Evolutionary conservation across 2,113 vertebrate species (phyloP), one percentile per base, ranked within the genome.

Genomic region (Poeciliopsis prolifica): DNA sequence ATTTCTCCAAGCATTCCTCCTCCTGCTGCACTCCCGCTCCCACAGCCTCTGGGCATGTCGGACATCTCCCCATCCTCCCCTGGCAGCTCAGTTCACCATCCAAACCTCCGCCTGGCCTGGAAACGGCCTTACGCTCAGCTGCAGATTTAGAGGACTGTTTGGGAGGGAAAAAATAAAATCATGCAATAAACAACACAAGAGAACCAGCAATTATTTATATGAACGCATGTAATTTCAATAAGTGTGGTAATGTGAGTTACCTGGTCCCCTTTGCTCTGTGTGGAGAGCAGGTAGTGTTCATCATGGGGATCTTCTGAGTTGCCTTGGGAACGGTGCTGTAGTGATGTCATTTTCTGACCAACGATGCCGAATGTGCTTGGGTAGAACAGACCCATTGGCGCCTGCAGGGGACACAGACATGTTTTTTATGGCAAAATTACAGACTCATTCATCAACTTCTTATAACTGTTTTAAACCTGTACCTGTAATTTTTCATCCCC

Each of bases 251-350:
- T 61, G 13, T 28, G 1, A 69, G 77, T 65, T 70, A 98, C 98
- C 96, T 98, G 98, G 72, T 99, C 98, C 82, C 98, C 98, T 91
- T 99, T 99, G 94, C 97, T 99, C 88, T 99, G 98, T 3, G 98
- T 99, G 62, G 96, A 93, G 83, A 99, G 88, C 48, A 99, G 94
- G 87, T 98, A 99, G 81, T 98, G 97, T 5, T 99, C 98, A 89
- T 99, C 97, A 2, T 99, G 96, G 37, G 98, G 98, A 75, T 99
- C 98, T 79, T 98, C 97, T 0, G 97, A 91, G 73, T 98, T 96
- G 1, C 98, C 97, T 81, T 97, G 98, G 5, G 97, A 98, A 35
- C 98, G 95, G 85, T 97, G 96, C 79, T 97, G 98, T 76, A 99
- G 88, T 44, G 90, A 93, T 4, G 96, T 98, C 97, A 99, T 99